These are phyloP conservation scores for Albula glossodonta DNA, from an alignment of 2,113 vertebrate species.

Conservation along the genomic window DNA sequence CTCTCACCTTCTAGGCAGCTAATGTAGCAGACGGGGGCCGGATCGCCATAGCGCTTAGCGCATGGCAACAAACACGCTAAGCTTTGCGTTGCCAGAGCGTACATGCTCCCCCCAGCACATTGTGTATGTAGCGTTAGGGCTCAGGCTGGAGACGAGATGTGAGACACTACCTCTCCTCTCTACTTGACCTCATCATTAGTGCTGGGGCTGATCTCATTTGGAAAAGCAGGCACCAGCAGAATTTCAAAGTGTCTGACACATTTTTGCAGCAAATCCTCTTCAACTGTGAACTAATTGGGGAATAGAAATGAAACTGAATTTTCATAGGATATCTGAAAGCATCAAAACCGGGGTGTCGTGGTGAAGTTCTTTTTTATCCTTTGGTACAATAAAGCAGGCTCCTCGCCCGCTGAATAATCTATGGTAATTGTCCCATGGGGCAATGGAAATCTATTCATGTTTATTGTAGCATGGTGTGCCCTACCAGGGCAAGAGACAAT, in stretches of 20 bases:
- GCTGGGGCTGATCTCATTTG: slow-evolving; percentile 77
- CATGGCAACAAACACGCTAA: not conserved
- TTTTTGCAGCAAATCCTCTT: slow-evolving; percentile 71
- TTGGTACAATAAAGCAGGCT: slow-evolving; percentile 33
- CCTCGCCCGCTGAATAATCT: slow-evolving; percentile 35
- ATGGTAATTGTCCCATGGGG: slow-evolving; percentile 41
- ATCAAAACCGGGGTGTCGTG: slow-evolving; percentile 33
- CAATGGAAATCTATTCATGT: slow-evolving; percentile 42
- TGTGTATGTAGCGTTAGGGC: slow-evolving; percentile 57
- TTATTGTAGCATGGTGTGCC: slow-evolving; percentile 39
- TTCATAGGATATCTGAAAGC: slow-evolving; percentile 27
- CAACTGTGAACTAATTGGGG: slow-evolving; percentile 61
- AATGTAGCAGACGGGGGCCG: slow-evolving; percentile 8
- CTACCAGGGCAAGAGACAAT: slow-evolving; percentile 44
- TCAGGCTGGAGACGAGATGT: slow-evolving; percentile 68
- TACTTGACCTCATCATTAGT: slow-evolving; percentile 80
- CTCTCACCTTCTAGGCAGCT: slow-evolving; percentile 15
- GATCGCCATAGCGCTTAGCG: not conserved
- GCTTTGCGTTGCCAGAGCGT: not conserved
- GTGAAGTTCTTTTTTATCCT: slow-evolving; percentile 25
- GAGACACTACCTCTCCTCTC: slow-evolving; percentile 64
- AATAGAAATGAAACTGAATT: slow-evolving; percentile 45
- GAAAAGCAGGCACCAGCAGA: slow-evolving; percentile 69
- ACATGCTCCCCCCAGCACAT: not conserved
- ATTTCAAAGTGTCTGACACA: slow-evolving; percentile 66